Evolutionary conservation across 2,888 invertebrate genomes (phyloP).

Genomic region (Eupithecia subfuscata): DNA sequence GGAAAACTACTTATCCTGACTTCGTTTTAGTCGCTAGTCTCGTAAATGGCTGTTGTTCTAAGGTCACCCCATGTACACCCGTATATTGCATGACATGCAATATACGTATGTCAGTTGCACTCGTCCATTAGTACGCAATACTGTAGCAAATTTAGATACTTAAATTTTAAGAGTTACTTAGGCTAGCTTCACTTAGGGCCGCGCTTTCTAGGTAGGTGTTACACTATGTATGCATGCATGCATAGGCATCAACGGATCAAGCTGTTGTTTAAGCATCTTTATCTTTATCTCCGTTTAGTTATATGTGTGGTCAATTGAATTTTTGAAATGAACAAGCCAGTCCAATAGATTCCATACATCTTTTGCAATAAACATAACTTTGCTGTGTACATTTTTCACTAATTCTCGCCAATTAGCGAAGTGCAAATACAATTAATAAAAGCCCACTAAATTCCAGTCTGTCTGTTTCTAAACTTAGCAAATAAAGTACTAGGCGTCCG

Average conservation of each 20-base stretch:
- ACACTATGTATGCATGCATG: neutral
- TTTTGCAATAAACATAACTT: slow-evolving; percentile 8
- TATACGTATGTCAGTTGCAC: too few species aligned
- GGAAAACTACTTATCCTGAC: slow-evolving; percentile 81
- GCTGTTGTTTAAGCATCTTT: too few species aligned
- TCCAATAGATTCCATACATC: neutral
- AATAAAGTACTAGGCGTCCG: slow-evolving; percentile 4
- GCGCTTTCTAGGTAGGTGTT: neutral
- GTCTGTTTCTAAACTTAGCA: slow-evolving; percentile 29
- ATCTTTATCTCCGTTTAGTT: neutral
- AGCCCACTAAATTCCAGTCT: slow-evolving; percentile 32
- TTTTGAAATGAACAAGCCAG: neutral
- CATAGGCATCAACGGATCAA: neutral
- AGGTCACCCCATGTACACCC: slow-evolving; percentile 45
- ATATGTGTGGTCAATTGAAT: neutral
- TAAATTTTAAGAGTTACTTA: too few species aligned
- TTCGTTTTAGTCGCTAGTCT: slow-evolving; percentile 72
- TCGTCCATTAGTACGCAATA: too few species aligned
- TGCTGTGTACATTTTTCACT: slow-evolving; percentile 13
- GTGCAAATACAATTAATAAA: slow-evolving; percentile 46
- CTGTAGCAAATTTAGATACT: too few species aligned
- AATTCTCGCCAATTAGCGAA: slow-evolving; percentile 42
- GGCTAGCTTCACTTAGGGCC: too few species aligned
- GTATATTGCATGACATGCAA: neutral
- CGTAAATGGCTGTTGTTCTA: slow-evolving; percentile 64